These are phyloP conservation scores for Clostera curtula DNA, from an alignment of 2,888 invertebrate genomes.

Conservation along the genomic window DNA sequence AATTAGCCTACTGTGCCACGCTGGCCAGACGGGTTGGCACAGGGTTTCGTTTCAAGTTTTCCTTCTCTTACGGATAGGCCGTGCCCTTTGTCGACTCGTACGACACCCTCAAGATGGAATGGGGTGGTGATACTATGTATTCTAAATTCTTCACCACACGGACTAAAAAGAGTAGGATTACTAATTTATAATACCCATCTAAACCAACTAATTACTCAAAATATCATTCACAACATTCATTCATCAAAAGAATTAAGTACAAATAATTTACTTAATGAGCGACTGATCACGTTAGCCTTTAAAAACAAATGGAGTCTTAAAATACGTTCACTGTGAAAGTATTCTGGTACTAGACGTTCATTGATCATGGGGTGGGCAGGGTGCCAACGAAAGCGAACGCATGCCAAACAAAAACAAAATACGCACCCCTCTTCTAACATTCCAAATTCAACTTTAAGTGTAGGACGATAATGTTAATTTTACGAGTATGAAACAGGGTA, in stretches of 20 bases:
- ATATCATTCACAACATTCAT: slow-evolving; percentile 8
- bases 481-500: slow-evolving; percentile 5
- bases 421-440: slow-evolving; percentile 9
- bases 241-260: slow-evolving; percentile 16
- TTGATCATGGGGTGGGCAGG: slow-evolving; percentile 52
- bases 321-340: slow-evolving; percentile 53
- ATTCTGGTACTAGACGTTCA: slow-evolving; percentile 57
- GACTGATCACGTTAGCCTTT: slow-evolving; percentile 21
- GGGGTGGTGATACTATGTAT: too few relatives aligned
- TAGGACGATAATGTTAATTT: slow-evolving; percentile 10
- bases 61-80: too few relatives aligned
- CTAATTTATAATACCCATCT: too few relatives aligned
- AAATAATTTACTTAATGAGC: slow-evolving; percentile 23
- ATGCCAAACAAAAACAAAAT: slow-evolving; percentile 8
- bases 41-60: too few relatives aligned
- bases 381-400: slow-evolving; percentile 64
- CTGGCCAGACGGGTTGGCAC: too few relatives aligned
- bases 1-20: too few relatives aligned
- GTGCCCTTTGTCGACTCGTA: too few relatives aligned
- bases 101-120: too few relatives aligned
- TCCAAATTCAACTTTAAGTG: slow-evolving; percentile 9
- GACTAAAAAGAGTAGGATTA: too few relatives aligned
- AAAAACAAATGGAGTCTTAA: slow-evolving; percentile 34
- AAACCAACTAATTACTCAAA: neutral
- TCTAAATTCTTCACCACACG: too few relatives aligned